Conservation (phyloP, 2,797 vertebrate genomes). For the Alcedo quadribrachys region DNA sequence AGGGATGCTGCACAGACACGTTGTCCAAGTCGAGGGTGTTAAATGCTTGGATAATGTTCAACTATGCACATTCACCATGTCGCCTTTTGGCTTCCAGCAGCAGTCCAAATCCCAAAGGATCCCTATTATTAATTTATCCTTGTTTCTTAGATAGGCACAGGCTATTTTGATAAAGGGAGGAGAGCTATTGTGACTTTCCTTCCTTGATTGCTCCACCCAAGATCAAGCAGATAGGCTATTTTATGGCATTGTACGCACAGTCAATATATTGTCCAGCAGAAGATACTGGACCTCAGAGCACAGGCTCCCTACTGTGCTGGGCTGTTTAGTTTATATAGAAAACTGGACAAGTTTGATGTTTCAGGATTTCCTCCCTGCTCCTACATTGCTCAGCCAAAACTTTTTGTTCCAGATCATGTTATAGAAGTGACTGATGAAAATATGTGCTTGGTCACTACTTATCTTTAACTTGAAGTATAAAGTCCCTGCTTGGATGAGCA, state of each 20-base stretch:
- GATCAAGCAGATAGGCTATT: slow-evolving; percentile 73
- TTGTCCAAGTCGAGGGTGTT: slow-evolving; percentile 20
- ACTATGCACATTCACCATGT: not conserved
- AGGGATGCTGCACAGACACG: slow-evolving; percentile 3
- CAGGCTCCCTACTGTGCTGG: not conserved
- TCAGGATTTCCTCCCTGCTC: not conserved
- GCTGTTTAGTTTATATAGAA: not conserved
- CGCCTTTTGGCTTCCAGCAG: not conserved
- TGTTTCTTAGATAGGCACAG: slow-evolving; percentile 51
- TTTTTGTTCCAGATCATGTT: not conserved
- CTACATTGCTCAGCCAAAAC: not conserved
- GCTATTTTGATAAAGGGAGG: slow-evolving; percentile 75
- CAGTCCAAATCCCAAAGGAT: not conserved
- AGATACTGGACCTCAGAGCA: slow-evolving; percentile 13
- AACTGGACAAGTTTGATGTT: not conserved
- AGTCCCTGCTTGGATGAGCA: not conserved
- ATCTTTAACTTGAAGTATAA: not conserved
- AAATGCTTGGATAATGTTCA: slow-evolving; percentile 48
- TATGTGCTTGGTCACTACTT: not conserved
- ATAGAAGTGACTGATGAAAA: not conserved
- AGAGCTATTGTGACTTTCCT: slow-evolving; percentile 64
- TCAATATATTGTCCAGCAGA: not conserved
- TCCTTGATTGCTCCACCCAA: slow-evolving; percentile 57
- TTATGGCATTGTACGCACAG: slow-evolving; percentile 21
- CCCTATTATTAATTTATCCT: slow-evolving; percentile 57